These are phyloP conservation scores for Drosophila rhopaloa DNA, from an alignment of 1,140 invertebrate species.

Conservation along the genomic window DNA sequence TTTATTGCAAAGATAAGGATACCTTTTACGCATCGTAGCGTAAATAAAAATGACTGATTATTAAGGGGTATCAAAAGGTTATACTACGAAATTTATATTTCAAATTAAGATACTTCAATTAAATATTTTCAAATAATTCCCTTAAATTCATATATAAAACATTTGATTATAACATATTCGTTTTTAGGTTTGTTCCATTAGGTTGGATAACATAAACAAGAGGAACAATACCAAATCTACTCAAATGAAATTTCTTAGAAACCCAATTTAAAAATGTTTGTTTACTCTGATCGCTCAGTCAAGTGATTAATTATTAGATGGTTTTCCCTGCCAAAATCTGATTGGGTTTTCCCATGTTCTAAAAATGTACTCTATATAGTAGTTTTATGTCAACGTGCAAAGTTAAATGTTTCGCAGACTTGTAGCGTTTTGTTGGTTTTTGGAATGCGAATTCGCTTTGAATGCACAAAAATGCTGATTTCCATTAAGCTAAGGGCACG, in stretches of 20 bases:
- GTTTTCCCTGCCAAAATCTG: slow-evolving; percentile 40
- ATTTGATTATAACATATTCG: neutral
- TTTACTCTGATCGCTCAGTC: slow-evolving; percentile 10
- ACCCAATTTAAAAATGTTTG: slow-evolving; percentile 26
- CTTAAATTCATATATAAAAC: neutral
- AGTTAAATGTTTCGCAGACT: slow-evolving; percentile 6
- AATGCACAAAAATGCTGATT: slow-evolving; percentile 64
- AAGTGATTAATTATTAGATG: slow-evolving; percentile 33
- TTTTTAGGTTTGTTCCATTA: too few species aligned
- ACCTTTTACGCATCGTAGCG: neutral
- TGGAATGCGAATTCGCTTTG: slow-evolving; percentile 19
- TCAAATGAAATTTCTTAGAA: neutral
- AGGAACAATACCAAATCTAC: neutral
- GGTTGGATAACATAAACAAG: neutral
- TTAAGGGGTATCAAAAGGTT: neutral
- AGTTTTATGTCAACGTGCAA: slow-evolving; percentile 44
- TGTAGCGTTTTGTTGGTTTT: slow-evolving; percentile 36
- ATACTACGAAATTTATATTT: too few species aligned
- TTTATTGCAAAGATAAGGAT: too few species aligned
- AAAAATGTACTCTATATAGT: slow-evolving; percentile 5
- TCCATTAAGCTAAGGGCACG: slow-evolving; percentile 13
- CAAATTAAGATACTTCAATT: too few species aligned
- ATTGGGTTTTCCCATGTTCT: slow-evolving; percentile 10
- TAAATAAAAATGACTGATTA: neutral
- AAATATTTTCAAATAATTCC: too few species aligned